Evolutionary conservation across 2,113 vertebrate species (phyloP), one percentile per base, ranked within the genome.

Genomic region (Elanus axillaris): DNA sequence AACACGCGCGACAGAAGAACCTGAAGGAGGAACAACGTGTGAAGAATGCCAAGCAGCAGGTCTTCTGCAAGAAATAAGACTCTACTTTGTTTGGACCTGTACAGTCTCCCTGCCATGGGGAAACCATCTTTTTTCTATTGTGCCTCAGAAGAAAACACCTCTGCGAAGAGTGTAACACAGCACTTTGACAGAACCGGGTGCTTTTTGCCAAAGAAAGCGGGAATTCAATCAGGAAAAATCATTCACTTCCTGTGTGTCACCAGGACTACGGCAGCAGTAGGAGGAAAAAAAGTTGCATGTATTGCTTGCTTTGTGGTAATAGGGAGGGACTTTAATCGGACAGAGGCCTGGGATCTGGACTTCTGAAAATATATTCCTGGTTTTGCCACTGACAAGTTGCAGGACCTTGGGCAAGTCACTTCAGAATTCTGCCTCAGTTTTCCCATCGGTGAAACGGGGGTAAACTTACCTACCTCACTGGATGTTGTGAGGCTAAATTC

Each of bases 1-100:
- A 97, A 38, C 98, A 98, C 0, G 98, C 98, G 2, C 98, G 98
- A 22, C 97, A 98, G 52, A 98, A 98, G 86, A 99, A 99, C 96
- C 98, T 99, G 82, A 98, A 98, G 81, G 99, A 99, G 80, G 99
- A 99, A 7, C 98, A 99, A 19, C 99, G 99, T 86, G 98, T 99
- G 47, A 99, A 99, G 76, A 98, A 98, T 10, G 99, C 99, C 56
- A 98, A 98, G 20, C 98, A 98, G 86, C 97, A 98, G 66, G 98
- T 98, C 45, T 97, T 98, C 38, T 97, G 96, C 84, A 96, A 95
- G 72, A 96, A 97, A 93, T 98, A 98, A 90, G 52, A 68, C 36
- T 40, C 48, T 64, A 64, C 34, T 40, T 45, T 64, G 9, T 53
- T 62, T 85, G 86, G 90, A 94, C 47, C 50, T 88, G 68, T 93